phyloP scores from a whole-genome alignment of 2,113 vertebrate genomes.

The Ameiurus melas region DNA sequence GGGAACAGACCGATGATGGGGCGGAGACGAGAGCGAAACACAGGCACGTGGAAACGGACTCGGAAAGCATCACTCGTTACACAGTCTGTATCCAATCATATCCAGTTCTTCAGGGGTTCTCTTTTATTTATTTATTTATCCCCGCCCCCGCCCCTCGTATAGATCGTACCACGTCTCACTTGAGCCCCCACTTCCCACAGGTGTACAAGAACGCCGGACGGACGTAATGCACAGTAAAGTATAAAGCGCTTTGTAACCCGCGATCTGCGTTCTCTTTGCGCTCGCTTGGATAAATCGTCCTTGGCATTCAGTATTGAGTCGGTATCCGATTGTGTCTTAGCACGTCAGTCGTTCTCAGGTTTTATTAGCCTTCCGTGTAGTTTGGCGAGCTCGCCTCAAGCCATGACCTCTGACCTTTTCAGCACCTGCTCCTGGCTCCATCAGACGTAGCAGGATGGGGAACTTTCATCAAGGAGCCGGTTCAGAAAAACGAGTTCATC shows the following conservation, averaged over 20 bases:
- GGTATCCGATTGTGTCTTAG: background rate
- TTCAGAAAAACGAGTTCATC: slow-evolving; percentile 99
- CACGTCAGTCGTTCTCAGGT: background rate
- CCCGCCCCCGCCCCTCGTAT: no score
- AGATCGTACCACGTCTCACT: no score
- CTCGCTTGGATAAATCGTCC: no score
- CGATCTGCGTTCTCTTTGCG: background rate
- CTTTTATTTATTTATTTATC: no score
- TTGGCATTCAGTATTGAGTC: background rate
- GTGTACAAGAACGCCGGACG: background rate
- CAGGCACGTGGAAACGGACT: background rate
- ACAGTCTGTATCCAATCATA: no score
- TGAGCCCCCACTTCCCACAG: no score
- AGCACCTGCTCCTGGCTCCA: slow-evolving; percentile 94
- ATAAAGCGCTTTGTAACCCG: background rate
- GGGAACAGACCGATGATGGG: background rate
- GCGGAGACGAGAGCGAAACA: background rate
- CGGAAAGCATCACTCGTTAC: background rate
- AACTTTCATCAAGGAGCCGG: slow-evolving; percentile 96
- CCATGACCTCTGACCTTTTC: slow-evolving; percentile 30
- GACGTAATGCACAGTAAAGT: background rate
- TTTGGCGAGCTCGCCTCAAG: background rate
- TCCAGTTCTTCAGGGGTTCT: no score
- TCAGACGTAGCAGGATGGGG: slow-evolving; percentile 98
- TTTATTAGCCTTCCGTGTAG: no score